Base-by-base conservation (phyloP, 2,797 vertebrate genomes). In the Hirundo rustica region DNA sequence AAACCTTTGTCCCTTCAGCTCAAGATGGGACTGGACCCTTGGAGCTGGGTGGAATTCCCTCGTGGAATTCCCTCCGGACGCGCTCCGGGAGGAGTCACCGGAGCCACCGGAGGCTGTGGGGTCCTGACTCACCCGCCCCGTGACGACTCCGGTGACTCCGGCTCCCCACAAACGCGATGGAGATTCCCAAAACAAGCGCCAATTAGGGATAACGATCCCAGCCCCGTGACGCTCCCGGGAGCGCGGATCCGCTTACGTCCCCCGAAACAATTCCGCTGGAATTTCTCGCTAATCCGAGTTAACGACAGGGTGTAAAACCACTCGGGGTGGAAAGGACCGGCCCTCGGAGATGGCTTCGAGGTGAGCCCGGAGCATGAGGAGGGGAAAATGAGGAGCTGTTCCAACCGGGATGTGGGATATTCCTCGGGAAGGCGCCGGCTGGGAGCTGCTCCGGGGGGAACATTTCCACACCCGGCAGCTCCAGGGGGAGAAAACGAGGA, bases 91-190 rank as follows among this genome's bases (percentile, higher is more conserved):
- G 3, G 66, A 30, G 78, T 18, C 65, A 44, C 21, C 2, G 1
- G 66, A 19, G 75, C 61, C 50, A 4, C 61, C 40, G 0, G 10
- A 8, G 75, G 38, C 66, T 47, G 70, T 6, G 70, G 38, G 67
- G 27, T 51, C 55, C 80, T 96, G 88, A 96, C 73, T 96, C 92
- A 96, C 20, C 17, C 2, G 5, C 32, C 48, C 50, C 30, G 38
- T 61, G 91, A 68, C 6, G 1, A 0, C 79, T 17, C 27, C 38
- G 0, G 2, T 4, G 3, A 32, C 58, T 51, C 77, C 73, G 36
- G 54, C 64, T 50, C 80, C 86, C 91, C 77, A 9, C 19, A 17
- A 72, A 72, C 6, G 5, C 20, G 30, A 48, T 25, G 65, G 88
- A 85, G 42, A 58, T 61, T 65, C 91, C 73, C 92, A 88, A n/a